Base-by-base conservation (phyloP, 2,888 invertebrate species). In the Antheraea yamamai region DNA sequence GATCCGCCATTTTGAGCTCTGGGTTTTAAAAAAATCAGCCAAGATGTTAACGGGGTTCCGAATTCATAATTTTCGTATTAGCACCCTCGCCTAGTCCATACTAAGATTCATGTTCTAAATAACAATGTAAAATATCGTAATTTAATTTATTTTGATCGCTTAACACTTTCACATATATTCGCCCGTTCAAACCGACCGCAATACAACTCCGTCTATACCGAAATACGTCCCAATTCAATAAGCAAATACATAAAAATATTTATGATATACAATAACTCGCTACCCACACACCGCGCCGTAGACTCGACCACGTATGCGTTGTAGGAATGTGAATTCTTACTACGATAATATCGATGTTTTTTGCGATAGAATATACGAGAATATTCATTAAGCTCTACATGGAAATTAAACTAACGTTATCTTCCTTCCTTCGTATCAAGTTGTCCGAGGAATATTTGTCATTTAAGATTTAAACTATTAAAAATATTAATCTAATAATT, bases 121-220 rank as follows among this genome's bases (percentile, higher is more conserved):
- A 55, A 18, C 4, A 52, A 52, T 4, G 18, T 52, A 52, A 52
- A 55, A 55, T 55, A 55, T 18, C 7, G 12, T 23, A 61, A 23
- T 12, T 30, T 12, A 30, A 66, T 66, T 66, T 26, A 6, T 16
- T 26, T 66, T 66, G 30, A 66, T 30, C 26, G 10, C 7, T 26
- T 12, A 8, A 39, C 70, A 70, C n/a, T 70, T 39, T 35, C 70
- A n/a, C 70, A 39, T 10, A 70, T 39, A 35, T 20, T 30, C 64
- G 30, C 64, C 64, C 1, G 64, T 23, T 35, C 70, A n/a, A 70
- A n/a, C 35, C 70, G 20, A 12, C 2, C 10, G 39, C 39, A 52
- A 52, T 23, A 74, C 71, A 52, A 76, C 79, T 73, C 51, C 35
- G 20, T 73, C 64, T 30, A 12, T 47, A 47, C 47, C 26, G 6